phyloP scores from a whole-genome alignment of 2,888 invertebrate species.

The Zhuqinia jingwanae region DNA sequence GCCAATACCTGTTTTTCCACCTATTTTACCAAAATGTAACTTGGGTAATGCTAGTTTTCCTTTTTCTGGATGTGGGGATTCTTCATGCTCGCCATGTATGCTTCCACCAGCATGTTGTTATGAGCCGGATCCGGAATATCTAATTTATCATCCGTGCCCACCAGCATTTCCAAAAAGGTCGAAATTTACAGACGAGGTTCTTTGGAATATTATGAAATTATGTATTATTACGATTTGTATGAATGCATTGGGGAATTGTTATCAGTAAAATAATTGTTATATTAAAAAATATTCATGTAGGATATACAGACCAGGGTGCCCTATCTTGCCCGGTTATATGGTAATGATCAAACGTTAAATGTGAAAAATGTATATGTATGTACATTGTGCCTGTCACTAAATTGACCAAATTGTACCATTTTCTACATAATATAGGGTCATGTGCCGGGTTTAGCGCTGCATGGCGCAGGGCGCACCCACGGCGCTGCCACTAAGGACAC shows the following conservation, averaged over 20 bases:
- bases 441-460: constrained; percentile 73
- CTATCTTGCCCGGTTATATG: constrained; percentile 74
- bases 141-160: constrained; percentile 37
- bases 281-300: constrained; percentile 44
- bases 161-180: constrained; percentile 69
- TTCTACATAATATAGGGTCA: constrained; percentile 70
- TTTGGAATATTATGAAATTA: not conserved
- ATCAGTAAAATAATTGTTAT: too few relatives aligned
- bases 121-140: constrained; percentile 57
- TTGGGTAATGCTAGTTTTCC: not conserved
- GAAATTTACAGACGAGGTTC: constrained; percentile 43
- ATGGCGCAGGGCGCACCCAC: constrained; percentile 75
- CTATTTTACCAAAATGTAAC: not conserved
- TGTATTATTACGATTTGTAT: not conserved
- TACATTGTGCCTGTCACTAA: too few relatives aligned
- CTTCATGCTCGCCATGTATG: not conserved
- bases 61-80: not conserved
- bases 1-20: constrained; percentile 54
- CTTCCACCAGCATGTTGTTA: constrained; percentile 52
- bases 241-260: too few relatives aligned
- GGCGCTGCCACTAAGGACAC: constrained; percentile 77
- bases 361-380: not conserved
- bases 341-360: not conserved
- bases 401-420: not conserved
- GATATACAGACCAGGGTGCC: constrained; percentile 69